These are phyloP conservation scores for Phymanthus crucifer DNA, from an alignment of 92 coral and sea anemone genomes.

Conservation along the genomic window DNA sequence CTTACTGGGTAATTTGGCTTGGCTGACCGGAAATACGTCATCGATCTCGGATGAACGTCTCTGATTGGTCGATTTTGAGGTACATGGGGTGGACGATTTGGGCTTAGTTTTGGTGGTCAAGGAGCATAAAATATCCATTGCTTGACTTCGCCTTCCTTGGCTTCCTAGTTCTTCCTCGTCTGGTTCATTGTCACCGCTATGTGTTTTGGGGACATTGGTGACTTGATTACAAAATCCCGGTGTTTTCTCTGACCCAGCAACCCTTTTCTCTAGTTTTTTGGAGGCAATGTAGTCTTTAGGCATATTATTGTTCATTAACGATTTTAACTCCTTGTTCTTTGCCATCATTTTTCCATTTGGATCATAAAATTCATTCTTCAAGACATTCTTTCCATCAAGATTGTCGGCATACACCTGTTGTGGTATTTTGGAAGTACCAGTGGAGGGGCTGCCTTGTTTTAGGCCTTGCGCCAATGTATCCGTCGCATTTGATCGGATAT, in stretches of 20 bases:
- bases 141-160: neutral
- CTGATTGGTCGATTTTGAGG: neutral
- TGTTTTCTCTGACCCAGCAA: neutral
- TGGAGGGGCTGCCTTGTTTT: neutral
- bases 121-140: neutral
- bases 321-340: neutral
- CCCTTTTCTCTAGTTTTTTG: neutral
- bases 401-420: neutral
- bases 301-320: neutral
- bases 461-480: neutral
- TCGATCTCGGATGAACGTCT: neutral
- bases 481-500: neutral
- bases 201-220: neutral
- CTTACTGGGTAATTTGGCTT: conserved; percentile 25
- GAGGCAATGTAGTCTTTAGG: neutral
- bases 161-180: neutral
- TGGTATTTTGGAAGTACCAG: neutral
- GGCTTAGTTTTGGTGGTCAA: neutral
- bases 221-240: neutral
- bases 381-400: neutral
- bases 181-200: neutral
- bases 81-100: neutral
- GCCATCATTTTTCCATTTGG: neutral
- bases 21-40: conserved; percentile 4
- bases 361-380: neutral